Base-by-base conservation (phyloP, 2,888 invertebrate species). In the Sarcophaga rosellei region DNA sequence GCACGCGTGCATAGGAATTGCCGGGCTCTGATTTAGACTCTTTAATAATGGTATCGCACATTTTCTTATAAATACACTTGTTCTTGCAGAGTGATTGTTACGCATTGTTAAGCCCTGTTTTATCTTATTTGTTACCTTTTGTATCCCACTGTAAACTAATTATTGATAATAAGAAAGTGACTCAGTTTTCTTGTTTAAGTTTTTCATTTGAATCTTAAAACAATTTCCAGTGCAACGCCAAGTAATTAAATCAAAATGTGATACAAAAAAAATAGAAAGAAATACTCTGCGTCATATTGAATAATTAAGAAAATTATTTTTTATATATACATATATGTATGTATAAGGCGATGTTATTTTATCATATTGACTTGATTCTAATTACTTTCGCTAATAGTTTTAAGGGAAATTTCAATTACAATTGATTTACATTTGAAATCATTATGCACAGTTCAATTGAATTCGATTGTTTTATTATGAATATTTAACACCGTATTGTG, bases 361-460 rank as follows among this genome's bases (percentile, higher is more conserved):
- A 53, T 53, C 53, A 53, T 53, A 53, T 17, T 15, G 53, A 53
- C 1, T 53, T 53, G 1, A 12, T 53, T 53, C 17, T 53, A 15
- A 53, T 53, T 53, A 53, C 53, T 53, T 53, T 53, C 10, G 17
- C 15, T 53, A 53, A 53, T 15, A 53, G 17, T 12, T 53, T 70
- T 63, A 35, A 6, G 59, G 63, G 12, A 25, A 76, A 82, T 76
- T 76, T 82, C 59, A 76, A 77, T 72, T 82, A 65, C 45, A 66
- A 61, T 82, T 82, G 45, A 82, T 82, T 82, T 82, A n/a, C 70
- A 72, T 59, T 53, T 53, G 53, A 12, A 12, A 53, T 53, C 53
- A 53, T 53, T 53, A 10, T 35, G 8, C 17, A 53, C 53, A 53
- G 53, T 17, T 53, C 17, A 53, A 53, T 53, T 53, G 53, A 53